These are phyloP conservation scores for Drosophila limbata DNA, from an alignment of 2,888 invertebrate species.

Conservation along the genomic window DNA sequence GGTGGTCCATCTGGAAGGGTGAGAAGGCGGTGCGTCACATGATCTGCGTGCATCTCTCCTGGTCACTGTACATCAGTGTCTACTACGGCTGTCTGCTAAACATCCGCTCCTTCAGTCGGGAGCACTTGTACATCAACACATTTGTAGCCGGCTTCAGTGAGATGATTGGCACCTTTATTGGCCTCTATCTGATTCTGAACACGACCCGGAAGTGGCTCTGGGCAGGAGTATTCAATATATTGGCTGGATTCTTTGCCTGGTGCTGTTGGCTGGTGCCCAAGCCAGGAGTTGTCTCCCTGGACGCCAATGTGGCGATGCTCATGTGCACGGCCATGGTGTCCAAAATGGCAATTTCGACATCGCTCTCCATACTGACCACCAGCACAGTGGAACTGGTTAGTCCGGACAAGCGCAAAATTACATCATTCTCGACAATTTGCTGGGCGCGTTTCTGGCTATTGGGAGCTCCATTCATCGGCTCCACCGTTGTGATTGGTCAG, in stretches of 20 bases:
- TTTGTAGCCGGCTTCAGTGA: constrained; percentile 85
- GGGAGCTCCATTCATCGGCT: constrained; percentile 85
- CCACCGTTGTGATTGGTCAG: constrained; percentile 84
- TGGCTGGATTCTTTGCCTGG: constrained; percentile 83
- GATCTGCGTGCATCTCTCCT: constrained; percentile 84
- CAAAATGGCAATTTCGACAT: constrained; percentile 85
- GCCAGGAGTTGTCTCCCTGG: constrained; percentile 75
- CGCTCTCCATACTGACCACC: constrained; percentile 85
- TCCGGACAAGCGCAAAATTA: constrained; percentile 83
- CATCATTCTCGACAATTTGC: constrained; percentile 84
- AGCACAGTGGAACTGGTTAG: constrained; percentile 85
- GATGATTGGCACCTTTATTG: constrained; percentile 84
- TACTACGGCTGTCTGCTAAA: constrained; percentile 86
- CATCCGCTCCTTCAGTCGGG: constrained; percentile 85
- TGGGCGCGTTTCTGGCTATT: constrained; percentile 85
- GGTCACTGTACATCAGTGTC: constrained; percentile 85
- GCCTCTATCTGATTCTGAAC: constrained; percentile 83
- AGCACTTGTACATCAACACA: constrained; percentile 85
- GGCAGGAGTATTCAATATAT: constrained; percentile 84
- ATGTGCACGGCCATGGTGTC: constrained; percentile 85
- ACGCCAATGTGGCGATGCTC: constrained; percentile 79
- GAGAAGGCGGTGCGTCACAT: constrained; percentile 83
- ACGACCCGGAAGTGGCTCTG: constrained; percentile 84
- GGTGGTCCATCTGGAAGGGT: constrained; percentile 85
- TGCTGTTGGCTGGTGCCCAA: constrained; percentile 85